Evolutionary conservation across 2,113 vertebrate genomes (phyloP).

Genomic region (Apeltes quadracus): DNA sequence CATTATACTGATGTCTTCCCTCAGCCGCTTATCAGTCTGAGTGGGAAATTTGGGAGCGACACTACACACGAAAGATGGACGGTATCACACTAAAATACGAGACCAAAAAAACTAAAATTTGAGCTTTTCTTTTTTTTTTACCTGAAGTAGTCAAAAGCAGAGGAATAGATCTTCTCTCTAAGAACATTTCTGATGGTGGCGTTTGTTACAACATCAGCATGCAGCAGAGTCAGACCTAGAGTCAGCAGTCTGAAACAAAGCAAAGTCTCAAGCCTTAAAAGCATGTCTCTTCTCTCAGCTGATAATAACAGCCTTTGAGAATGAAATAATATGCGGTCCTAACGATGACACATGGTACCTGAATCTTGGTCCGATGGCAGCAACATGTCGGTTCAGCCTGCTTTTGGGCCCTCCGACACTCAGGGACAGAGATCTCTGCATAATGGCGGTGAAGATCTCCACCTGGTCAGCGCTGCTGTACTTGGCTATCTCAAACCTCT

Average conservation of each 20-base stretch:
- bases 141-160: constrained; percentile 99
- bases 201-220: constrained; percentile 94
- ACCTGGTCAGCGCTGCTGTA: constrained; percentile 98
- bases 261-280: neutral
- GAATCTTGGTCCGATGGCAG: constrained; percentile 93
- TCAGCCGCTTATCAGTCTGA: constrained; percentile 90
- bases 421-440: constrained; percentile 91
- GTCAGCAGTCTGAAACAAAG: constrained; percentile 84
- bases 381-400: constrained; percentile 91
- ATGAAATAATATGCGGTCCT: neutral
- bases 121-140: constrained; percentile 52
- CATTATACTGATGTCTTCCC: constrained; percentile 96
- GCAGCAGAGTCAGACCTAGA: constrained; percentile 91
- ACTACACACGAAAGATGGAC: constrained; percentile 70
- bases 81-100: neutral
- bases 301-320: neutral
- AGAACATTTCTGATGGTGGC: constrained; percentile 94
- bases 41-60: constrained; percentile 91
- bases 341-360: constrained; percentile 73
- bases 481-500: constrained; percentile 97
- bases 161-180: constrained; percentile 96
- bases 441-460: constrained; percentile 92
- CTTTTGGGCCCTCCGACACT: constrained; percentile 89
- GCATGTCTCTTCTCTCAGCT: neutral
- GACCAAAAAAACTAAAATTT: neutral